Base-by-base conservation (phyloP, 2,797 vertebrate genomes). In the Fratercula arctica region DNA sequence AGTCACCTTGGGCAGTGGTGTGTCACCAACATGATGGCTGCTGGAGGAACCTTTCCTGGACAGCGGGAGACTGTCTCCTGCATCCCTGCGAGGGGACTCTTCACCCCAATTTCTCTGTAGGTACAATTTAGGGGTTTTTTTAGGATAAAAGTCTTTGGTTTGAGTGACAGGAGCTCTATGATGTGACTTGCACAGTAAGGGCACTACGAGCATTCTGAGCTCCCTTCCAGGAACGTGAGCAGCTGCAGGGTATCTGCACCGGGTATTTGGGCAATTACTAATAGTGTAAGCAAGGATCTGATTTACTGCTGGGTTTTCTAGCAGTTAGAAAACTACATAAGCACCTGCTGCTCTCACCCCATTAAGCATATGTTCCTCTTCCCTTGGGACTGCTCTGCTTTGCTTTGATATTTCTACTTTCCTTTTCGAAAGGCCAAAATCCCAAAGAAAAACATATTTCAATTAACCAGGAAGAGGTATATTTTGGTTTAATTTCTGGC, bases 341-440 rank as follows among this genome's bases (percentile, higher is more conserved):
- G 45, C n/a, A 51, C 61, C 53, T 43, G 9, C 69, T 76, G 54
- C 57, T 43, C 56, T 51, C 54, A 9, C 20, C 17, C 28, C 43
- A 7, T 2, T 1, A 9, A 1, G 0, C 0, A 4, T 19, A 11
- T 3, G 13, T 51, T 43, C 51, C 9, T 0, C 26, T 70, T 41
- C 53, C 75, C 83, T 39, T 19, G n/a, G 80, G 63, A 31, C n/a
- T 53, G 41, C 35, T 28, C 33, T 4, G 33, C 48, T 72, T 73
- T 1, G 3, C 69, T 91, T 66, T 50, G 59, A 0, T 54, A 51
- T 54, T 59, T 61, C 37, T 23, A 0, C 53, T 81, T 87, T 23
- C 26, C 53, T 72, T 77, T 35, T 11, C 9, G 0, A 37, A 81
- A 80, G 11, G 54, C 21, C 50, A 41, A 33, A 81, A 78, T 25